Evolutionary conservation across 1,140 invertebrate genomes (phyloP), one percentile per base, ranked within the genome.

Genomic region (Drosophila grimshawi): DNA sequence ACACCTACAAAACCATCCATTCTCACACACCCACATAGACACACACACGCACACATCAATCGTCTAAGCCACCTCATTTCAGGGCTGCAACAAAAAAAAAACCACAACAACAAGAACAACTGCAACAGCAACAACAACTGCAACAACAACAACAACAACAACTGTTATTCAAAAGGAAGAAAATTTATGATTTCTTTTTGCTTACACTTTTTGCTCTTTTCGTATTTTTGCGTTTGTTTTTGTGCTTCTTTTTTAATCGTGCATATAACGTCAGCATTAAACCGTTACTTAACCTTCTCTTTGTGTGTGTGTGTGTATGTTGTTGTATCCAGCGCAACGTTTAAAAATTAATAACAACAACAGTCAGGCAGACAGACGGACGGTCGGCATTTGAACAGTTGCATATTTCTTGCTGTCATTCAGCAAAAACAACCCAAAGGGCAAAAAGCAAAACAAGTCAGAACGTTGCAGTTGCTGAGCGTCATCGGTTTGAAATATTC

Each of bases 281-380:
- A 76, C 55, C 60, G 59, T 48, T 35, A 63, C 74, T 76, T 53
- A 32, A 43, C 29, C 51, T 39, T 29, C 11, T 30, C 7, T 48
- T 2, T 77, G 53, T 76, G 52, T 41, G 3, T 59, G 48, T 41
- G 76, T 65, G 48, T 57, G 56, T 37, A 33, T 61, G 64, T 62
- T 79, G 65, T 60, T 69, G 59, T 49, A 51, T 74, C 37, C 57
- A 49, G 29, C 62, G 67, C 60, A 69, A 53, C 78, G 73, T 60
- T 86, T 86, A 78, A 86, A 85, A 86, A 85, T 85, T 86, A 78
- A 85, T 85, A 85, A 86, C 48, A 74, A 74, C 57, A 41, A 41
- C 29, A 66, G 57, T 61, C 70, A 41, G 27, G 49, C 37, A 39
- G 35, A 32, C 62, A 45, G 39, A 19, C 19, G 19, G 19, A 19